Conservation (phyloP, 2,888 invertebrate genomes). For the Rotaria socialis region DNA sequence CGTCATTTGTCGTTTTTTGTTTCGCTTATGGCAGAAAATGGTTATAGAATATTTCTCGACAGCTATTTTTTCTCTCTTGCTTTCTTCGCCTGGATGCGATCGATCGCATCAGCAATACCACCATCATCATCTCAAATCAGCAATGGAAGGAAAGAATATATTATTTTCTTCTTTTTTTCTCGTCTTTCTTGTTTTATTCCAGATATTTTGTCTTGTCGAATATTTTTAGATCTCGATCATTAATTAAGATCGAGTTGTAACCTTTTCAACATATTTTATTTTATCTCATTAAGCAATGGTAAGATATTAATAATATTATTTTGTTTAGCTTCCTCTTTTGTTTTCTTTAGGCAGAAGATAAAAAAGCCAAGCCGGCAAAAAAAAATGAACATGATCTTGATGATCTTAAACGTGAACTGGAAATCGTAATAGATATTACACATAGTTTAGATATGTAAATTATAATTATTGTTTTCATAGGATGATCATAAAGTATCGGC, state of each 20-base stretch:
- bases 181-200: not conserved
- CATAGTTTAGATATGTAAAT: not conserved
- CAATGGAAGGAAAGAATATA: not conserved
- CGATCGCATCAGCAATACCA: constrained; percentile 6
- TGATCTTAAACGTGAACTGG: constrained; percentile 13
- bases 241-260: not conserved
- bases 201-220: constrained; percentile 4
- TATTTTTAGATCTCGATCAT: not conserved
- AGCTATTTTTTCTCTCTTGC: not conserved
- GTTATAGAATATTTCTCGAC: not conserved
- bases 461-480: not conserved
- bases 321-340: not conserved
- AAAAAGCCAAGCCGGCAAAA: not conserved
- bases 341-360: not conserved
- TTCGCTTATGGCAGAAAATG: not conserved
- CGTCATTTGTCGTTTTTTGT: constrained; percentile 4
- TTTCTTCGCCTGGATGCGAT: not conserved
- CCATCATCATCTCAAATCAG: not conserved
- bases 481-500: not conserved
- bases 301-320: not conserved
- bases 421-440: not conserved
- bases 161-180: not conserved
- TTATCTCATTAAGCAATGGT: not conserved
- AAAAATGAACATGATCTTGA: not conserved
- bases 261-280: constrained; percentile 6